phyloP scores from a whole-genome alignment of 2,888 invertebrate species.

The Melipona beecheii region DNA sequence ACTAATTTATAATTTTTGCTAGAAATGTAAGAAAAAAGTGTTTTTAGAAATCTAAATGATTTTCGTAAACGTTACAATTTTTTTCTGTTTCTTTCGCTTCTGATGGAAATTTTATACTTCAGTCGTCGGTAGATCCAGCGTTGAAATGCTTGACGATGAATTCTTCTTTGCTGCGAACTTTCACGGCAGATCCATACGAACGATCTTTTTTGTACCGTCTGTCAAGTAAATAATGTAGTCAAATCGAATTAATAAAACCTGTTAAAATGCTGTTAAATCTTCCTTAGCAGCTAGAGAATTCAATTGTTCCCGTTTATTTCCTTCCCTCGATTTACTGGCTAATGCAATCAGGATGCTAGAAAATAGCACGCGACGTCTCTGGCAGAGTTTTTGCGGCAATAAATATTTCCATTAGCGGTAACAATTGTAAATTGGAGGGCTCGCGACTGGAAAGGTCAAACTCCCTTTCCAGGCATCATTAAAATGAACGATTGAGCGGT shows the following conservation, averaged over 20 bases:
- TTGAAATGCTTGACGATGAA: no score
- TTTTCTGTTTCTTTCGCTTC: no score
- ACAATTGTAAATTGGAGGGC: conserved; percentile 43
- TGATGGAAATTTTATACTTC: no score
- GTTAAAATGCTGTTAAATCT: background rate
- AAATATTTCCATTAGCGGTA: conserved; percentile 38
- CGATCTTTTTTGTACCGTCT: no score
- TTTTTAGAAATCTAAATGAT: no score
- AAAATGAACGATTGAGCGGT: conserved; percentile 49
- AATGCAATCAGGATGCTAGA: background rate
- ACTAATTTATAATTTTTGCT: no score
- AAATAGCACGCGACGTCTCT: background rate
- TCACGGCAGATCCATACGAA: no score
- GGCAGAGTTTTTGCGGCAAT: background rate
- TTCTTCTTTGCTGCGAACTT: no score
- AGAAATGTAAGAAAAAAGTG: no score
- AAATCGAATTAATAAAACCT: background rate
- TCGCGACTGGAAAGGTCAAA: conserved; percentile 39
- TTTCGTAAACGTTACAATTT: no score
- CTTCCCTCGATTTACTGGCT: background rate
- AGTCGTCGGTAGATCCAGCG: no score
- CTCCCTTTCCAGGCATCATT: conserved; percentile 33
- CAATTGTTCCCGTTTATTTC: background rate
- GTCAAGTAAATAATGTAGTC: background rate
- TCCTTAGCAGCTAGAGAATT: background rate